Conservation (phyloP, 2,113 vertebrate species). For the Martes martes region DNA sequence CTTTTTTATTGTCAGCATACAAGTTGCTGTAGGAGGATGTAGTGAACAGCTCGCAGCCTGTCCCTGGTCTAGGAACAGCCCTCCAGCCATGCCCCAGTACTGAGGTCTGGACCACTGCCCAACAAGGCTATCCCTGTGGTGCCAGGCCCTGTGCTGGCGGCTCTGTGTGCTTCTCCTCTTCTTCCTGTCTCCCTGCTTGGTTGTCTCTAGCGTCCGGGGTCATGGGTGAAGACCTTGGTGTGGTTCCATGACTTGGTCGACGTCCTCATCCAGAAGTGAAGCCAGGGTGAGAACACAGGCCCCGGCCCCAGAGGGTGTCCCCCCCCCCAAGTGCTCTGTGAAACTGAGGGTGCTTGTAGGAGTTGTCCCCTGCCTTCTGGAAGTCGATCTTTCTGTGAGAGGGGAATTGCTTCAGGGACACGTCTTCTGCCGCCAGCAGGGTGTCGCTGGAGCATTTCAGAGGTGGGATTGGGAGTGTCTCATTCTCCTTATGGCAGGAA, state of each 20-base stretch:
- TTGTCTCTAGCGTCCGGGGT: neutral
- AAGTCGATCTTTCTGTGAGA: neutral
- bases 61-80: neutral
- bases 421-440: neutral
- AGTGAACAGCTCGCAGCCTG: too few relatives aligned
- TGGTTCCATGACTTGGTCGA: rapidly evolving
- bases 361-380: neutral
- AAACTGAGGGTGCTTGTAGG: rapidly evolving
- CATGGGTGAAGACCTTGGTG: neutral
- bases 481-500: neutral
- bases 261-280: neutral
- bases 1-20: neutral
- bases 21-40: neutral
- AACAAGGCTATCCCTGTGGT: rapidly evolving
- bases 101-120: neutral
- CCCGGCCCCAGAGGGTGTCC: neutral
- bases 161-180: neutral
- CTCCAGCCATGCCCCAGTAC: neutral
- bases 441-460: neutral
- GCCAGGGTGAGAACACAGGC: neutral
- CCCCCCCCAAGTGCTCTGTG: too few relatives aligned
- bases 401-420: rapidly evolving
- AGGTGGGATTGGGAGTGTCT: neutral
- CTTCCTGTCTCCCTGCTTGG: neutral
- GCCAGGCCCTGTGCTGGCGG: neutral